phyloP scores from a whole-genome alignment of 2,888 invertebrate genomes.

The Celastrina argiolus region DNA sequence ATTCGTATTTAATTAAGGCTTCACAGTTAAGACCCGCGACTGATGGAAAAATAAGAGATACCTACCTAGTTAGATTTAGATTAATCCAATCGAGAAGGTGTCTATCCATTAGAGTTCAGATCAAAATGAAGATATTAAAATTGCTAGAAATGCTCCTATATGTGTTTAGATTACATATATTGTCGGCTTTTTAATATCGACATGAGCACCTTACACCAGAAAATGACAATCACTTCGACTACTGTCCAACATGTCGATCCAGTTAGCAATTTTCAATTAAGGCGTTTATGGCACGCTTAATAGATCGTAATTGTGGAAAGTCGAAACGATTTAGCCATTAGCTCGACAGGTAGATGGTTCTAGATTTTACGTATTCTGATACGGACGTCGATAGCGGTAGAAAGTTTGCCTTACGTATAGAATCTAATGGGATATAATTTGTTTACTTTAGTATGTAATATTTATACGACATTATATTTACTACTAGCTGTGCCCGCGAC shows the following conservation, averaged over 20 bases:
- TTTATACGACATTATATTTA: background rate
- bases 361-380: conserved; percentile 6
- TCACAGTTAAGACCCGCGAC: too few species aligned
- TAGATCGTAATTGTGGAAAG: conserved; percentile 7
- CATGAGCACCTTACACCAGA: background rate
- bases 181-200: background rate
- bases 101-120: too few species aligned
- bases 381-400: background rate
- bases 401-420: background rate
- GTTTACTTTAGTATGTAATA: background rate
- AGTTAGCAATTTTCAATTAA: conserved; percentile 10
- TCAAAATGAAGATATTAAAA: too few species aligned
- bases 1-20: too few species aligned
- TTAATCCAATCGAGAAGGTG: too few species aligned
- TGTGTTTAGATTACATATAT: too few species aligned
- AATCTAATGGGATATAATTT: background rate
- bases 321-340: conserved; percentile 8
- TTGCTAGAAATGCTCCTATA: too few species aligned
- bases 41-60: too few species aligned
- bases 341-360: conserved; percentile 10
- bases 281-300: conserved; percentile 2
- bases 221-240: background rate
- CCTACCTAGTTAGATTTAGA: too few species aligned
- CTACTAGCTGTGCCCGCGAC: too few species aligned
- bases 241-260: background rate